Conservation (phyloP, 2,113 vertebrate genomes). For the Noctilio leporinus region DNA sequence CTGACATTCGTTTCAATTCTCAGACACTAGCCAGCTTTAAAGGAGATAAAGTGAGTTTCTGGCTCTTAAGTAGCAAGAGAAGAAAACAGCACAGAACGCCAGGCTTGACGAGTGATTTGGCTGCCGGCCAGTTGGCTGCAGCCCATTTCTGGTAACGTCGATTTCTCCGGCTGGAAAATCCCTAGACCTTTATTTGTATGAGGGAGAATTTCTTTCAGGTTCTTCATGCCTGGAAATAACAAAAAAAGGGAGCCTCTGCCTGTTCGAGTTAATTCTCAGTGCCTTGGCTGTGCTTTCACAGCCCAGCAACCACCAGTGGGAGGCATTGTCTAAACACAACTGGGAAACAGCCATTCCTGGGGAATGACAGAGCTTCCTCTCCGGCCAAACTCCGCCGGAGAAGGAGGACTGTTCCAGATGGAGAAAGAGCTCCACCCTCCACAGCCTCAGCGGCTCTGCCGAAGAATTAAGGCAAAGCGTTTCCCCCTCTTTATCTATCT, state of each 20-base stretch:
- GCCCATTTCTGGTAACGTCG: background rate
- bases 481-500: background rate
- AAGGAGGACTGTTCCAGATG: slow-evolving; percentile 22
- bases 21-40: background rate
- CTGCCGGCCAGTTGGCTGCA: background rate
- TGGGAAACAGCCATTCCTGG: slow-evolving; percentile 61
- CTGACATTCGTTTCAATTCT: background rate
- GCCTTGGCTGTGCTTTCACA: background rate
- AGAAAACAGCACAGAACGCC: background rate
- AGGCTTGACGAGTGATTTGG: background rate
- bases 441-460: background rate
- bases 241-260: background rate
- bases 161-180: slow-evolving; percentile 26
- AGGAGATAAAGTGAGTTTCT: background rate
- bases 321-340: slow-evolving; percentile 54
- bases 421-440: slow-evolving; percentile 50
- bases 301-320: slow-evolving; percentile 47
- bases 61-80: background rate
- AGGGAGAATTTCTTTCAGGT: background rate
- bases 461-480: slow-evolving; percentile 7
- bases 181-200: background rate
- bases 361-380: slow-evolving; percentile 67
- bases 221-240: background rate
- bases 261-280: background rate
- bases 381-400: slow-evolving; percentile 24